Evolutionary conservation across 2,888 invertebrate genomes (phyloP), one percentile per base, ranked within the genome.

Genomic region (Galerucella nymphaeae): DNA sequence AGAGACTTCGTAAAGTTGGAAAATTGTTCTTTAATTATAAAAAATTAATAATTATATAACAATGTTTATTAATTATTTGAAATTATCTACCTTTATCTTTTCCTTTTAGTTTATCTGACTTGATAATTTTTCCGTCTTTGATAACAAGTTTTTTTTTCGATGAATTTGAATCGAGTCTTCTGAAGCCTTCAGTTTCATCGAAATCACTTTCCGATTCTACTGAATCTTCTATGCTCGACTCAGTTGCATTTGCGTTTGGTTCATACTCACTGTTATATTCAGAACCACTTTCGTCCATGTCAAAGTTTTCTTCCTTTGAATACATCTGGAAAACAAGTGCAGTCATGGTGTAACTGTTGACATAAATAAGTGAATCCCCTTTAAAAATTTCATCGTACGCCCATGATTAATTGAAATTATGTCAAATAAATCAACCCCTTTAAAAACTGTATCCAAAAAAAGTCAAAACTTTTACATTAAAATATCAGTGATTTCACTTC

Each of bases 71-170:
- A 30, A 30, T 8, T 30, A 5, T 30, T 30, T 30, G 30, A 30
- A 30, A 30, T 8, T 30, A 30, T 50, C 59, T 73, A 83, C 84
- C 84, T 81, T 84, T 83, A 73, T 81, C 83, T 81, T 87, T 89
- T 57, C 75, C 76, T 72, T 88, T 79, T 9, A 74, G 62, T 83
- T 94, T 94, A 66, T 91, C 90, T 61, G 91, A 87, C n/a, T 92
- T 92, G 30, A 93, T 89, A 6, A 93, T 92, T 80, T 90, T 86
- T 66, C 90, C 90, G 85, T 92, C 91, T 82, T 91, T 91, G 62
- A 92, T 90, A 59, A 92, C 89, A 0, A 93, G 86, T 76, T 92
- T 92, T 81, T 94, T 94, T 84, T 95, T 95, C 42, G 91, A 91
- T 81, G 86, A 85, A 59, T 87, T 88, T 48, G 88, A 85, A 78